Conservation (phyloP, 2,888 invertebrate species). For the Noctua comes region DNA sequence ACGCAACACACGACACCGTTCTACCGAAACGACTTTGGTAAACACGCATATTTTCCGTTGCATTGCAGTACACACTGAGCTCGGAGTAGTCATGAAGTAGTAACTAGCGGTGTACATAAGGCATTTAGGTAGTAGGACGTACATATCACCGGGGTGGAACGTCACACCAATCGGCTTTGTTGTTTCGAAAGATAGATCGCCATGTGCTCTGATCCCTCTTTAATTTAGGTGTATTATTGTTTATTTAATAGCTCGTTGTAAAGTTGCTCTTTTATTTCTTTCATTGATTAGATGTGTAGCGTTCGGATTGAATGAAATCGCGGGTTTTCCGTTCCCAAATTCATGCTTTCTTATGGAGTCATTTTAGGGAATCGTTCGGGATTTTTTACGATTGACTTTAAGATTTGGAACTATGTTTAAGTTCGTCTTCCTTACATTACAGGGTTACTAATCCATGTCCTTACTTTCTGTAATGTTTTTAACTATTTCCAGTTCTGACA, state of each 20-base stretch:
- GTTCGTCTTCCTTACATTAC: neutral
- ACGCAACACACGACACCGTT: slow-evolving; percentile 90
- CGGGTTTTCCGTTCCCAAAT: slow-evolving; percentile 27
- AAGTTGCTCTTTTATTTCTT: slow-evolving; percentile 61
- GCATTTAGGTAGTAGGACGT: slow-evolving; percentile 91
- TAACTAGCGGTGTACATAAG: slow-evolving; percentile 90
- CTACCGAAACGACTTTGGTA: slow-evolving; percentile 91
- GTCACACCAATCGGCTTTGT: slow-evolving; percentile 91
- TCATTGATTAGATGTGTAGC: slow-evolving; percentile 61
- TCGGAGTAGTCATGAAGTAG: slow-evolving; percentile 90
- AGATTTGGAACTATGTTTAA: neutral
- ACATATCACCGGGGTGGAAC: slow-evolving; percentile 90
- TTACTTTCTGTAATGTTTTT: neutral
- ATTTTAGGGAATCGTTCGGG: slow-evolving; percentile 6
- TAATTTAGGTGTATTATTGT: slow-evolving; percentile 78
- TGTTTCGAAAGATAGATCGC: slow-evolving; percentile 90
- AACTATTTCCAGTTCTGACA: neutral
- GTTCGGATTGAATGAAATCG: slow-evolving; percentile 44
- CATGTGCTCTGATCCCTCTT: slow-evolving; percentile 87
- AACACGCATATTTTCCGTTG: slow-evolving; percentile 91
- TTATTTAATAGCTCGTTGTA: slow-evolving; percentile 66
- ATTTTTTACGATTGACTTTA: slow-evolving; percentile 5
- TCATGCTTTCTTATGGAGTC: slow-evolving; percentile 23
- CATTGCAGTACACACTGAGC: slow-evolving; percentile 91
- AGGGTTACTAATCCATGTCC: neutral